Percentiles rank a stretch among this genome's conserved stretches.
These are phyloP conservation scores for Anneissia japonica DNA, from an alignment of 35 echinoderm and acorn worm genomes.

Conservation along the genomic window DNA sequence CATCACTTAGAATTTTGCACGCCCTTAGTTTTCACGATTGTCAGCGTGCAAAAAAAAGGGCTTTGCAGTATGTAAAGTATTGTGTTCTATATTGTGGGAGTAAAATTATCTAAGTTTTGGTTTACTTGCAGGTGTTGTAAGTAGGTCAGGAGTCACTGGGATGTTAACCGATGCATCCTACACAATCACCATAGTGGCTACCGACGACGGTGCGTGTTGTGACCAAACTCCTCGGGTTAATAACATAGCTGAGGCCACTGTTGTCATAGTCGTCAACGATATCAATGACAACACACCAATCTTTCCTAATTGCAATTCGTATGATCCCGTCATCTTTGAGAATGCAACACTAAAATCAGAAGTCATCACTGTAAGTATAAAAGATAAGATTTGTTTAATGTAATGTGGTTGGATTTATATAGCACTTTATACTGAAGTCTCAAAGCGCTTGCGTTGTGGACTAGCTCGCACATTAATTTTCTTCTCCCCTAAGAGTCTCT, in stretches of 20 bases:
- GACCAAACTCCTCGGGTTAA: neutral
- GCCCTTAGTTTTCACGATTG: no score
- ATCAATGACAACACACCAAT: constrained; percentile 83
- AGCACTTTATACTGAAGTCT: no score
- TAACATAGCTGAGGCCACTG: constrained; percentile 16
- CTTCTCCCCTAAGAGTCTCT: no score
- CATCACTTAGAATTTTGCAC: no score
- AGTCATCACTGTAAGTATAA: constrained; percentile 35
- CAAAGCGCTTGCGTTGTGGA: no score
- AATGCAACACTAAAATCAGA: neutral
- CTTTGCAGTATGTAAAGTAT: no score
- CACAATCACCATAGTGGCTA: constrained; percentile 51
- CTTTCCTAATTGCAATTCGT: constrained; percentile 60
- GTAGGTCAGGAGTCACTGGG: neutral
- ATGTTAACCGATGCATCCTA: constrained; percentile 52
- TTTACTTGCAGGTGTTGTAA: constrained; percentile 58
- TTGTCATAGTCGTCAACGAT: constrained; percentile 66
- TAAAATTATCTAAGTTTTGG: neutral
- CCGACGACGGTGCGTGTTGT: constrained; percentile 18
- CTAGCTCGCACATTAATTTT: no score
- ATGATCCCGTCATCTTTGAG: constrained; percentile 45
- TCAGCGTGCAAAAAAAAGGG: no score
- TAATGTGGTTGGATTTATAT: no score
- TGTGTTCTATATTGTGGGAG: no score
- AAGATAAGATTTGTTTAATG: no score